Percentiles rank a stretch among this genome's conserved stretches.
These are phyloP conservation scores for Porites divaricata DNA, from an alignment of 92 coral and sea anemone genomes.

Conservation along the genomic window DNA sequence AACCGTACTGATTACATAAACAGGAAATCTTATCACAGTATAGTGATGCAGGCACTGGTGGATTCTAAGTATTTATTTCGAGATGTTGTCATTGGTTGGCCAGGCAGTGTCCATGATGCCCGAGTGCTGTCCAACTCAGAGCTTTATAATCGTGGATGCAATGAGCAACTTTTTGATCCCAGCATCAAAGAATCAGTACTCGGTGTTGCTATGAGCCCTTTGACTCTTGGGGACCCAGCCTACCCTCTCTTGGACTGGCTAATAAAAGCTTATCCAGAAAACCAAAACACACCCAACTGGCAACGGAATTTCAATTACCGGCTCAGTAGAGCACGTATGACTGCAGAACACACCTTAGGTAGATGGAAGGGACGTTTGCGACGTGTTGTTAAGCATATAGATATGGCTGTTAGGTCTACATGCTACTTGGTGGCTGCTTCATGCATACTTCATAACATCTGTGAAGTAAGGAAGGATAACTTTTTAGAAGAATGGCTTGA, in stretches of 20 bases:
- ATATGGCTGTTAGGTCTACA: conserved; percentile 40
- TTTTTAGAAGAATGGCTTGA: conserved; percentile 27
- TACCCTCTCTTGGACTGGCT: conserved; percentile 36
- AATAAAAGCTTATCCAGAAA: conserved; percentile 48
- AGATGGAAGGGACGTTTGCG: conserved; percentile 45
- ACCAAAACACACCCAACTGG: conserved; percentile 18
- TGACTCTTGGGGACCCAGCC: conserved; percentile 25
- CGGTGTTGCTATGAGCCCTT: conserved; percentile 30
- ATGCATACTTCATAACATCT: conserved; percentile 45
- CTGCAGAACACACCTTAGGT: conserved; percentile 43
- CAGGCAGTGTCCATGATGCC: conserved; percentile 63
- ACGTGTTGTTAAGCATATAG: conserved; percentile 36
- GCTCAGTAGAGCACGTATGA: conserved; percentile 42
- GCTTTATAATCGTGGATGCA: conserved; percentile 36
- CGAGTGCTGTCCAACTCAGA: conserved; percentile 53
- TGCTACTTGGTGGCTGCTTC: conserved; percentile 45
- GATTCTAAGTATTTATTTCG: conserved; percentile 14
- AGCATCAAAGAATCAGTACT: conserved; percentile 25
- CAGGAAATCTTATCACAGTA: conserved; percentile 38
- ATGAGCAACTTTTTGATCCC: conserved; percentile 30
- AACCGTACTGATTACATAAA: conserved; percentile 34
- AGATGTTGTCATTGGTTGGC: conserved; percentile 45
- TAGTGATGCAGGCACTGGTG: conserved; percentile 37
- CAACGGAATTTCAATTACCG: conserved; percentile 46
- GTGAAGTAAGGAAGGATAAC: conserved; percentile 48